Conservation (phyloP, 30 jellyfish, hydroid and myxozoan species). For the Hydractinia echinata region DNA sequence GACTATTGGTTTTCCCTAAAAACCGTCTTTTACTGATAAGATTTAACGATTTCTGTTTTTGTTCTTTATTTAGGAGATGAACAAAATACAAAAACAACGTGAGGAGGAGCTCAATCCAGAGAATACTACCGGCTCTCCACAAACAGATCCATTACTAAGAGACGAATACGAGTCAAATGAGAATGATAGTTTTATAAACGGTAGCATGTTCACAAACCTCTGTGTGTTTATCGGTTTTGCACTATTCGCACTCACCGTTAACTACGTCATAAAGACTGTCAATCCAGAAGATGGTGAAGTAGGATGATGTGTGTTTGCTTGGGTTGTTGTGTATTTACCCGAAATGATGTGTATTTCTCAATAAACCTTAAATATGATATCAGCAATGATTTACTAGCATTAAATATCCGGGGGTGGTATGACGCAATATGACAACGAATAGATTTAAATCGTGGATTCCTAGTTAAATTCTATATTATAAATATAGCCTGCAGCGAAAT, state of each 20-base stretch:
- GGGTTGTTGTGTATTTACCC: no score
- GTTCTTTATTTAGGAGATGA: slow-evolving; percentile 50
- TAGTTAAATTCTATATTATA: no score
- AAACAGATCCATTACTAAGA: slow-evolving; percentile 3
- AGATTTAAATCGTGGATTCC: no score
- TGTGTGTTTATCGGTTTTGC: slow-evolving; percentile 93
- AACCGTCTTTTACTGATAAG: background rate
- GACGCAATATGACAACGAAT: no score
- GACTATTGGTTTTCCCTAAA: background rate
- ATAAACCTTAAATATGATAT: no score
- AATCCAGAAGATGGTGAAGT: slow-evolving; percentile 25
- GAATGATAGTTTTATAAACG: slow-evolving; percentile 49
- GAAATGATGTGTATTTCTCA: no score
- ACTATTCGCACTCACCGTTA: slow-evolving; percentile 88
- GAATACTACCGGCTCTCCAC: slow-evolving; percentile 3
- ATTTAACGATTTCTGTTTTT: background rate
- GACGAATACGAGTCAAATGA: slow-evolving; percentile 33
- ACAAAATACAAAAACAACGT: slow-evolving; percentile 40
- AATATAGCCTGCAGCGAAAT: no score
- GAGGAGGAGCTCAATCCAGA: slow-evolving; percentile 39
- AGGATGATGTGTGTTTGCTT: no score
- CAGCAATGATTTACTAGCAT: no score
- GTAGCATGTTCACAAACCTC: slow-evolving; percentile 90
- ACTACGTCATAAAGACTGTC: slow-evolving; percentile 84
- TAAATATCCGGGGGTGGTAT: no score